Percentiles rank a stretch among this genome's conserved stretches.
These are phyloP conservation scores for Camponotus vicinus DNA, from an alignment of 1,140 invertebrate species.

Conservation along the genomic window DNA sequence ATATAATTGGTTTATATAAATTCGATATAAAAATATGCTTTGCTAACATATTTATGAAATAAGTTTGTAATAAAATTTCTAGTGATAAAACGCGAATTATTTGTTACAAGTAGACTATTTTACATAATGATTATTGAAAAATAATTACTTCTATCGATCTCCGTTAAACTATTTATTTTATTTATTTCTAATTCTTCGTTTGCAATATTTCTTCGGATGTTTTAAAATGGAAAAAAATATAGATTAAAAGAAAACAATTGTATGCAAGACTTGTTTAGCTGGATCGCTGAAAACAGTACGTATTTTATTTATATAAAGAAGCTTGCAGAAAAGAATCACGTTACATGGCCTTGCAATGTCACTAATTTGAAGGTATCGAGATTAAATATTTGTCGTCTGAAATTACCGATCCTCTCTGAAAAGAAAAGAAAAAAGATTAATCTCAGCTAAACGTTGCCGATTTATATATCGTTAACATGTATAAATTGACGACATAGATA, in stretches of 20 bases:
- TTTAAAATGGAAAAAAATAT: background rate
- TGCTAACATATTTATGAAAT: background rate
- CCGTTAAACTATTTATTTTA: background rate
- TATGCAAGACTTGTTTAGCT: too few relatives aligned
- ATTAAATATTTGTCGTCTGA: background rate
- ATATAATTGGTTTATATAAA: background rate
- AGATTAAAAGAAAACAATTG: too few relatives aligned
- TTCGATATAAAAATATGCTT: background rate
- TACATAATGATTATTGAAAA: too few relatives aligned
- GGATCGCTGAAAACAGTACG: too few relatives aligned
- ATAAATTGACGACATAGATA: background rate
- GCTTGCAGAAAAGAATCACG: background rate
- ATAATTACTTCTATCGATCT: too few relatives aligned
- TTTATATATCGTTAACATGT: conserved; percentile 17
- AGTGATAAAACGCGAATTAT: too few relatives aligned
- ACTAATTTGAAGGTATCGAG: background rate
- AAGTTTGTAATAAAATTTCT: too few relatives aligned
- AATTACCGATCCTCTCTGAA: background rate
- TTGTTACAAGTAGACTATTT: too few relatives aligned
- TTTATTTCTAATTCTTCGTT: background rate
- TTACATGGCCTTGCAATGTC: background rate
- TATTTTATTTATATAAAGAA: too few relatives aligned
- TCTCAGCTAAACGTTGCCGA: background rate
- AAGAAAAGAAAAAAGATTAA: background rate
- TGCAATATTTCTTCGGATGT: background rate